Evolutionary conservation across 2,797 vertebrate species (phyloP), one percentile per base, ranked within the genome.

Genomic region (Xiphorhynchus erythropygius): DNA sequence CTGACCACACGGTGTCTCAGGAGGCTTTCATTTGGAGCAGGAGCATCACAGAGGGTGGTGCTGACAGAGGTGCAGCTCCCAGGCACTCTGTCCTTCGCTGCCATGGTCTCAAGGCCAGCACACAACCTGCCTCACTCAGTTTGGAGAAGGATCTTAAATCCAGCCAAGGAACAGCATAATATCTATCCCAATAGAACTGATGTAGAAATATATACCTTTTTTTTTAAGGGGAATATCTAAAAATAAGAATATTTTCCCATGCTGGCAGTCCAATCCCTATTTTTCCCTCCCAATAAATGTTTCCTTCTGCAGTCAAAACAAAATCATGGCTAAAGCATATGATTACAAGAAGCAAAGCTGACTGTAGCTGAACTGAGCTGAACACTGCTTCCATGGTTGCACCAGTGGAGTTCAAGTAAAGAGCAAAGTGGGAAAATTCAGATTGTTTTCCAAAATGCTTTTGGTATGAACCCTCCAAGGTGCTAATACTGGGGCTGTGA

Each of bases 1-100:
- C 9, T 73, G 86, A 84, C 92, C 95, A 50, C 96, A 90, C 3
- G 95, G 90, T 94, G 96, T 95, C 95, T 94, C 96, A 75, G 69
- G 74, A 96, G 93, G 93, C 77, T 64, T 81, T 73, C 9, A 1
- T 55, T 52, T 65, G 63, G 28, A 91, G 49, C 8, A 1, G 49
- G 53, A 91, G 60, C 56, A 24, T 0, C 1, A 14, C 9, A 24
- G 17, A 65, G 35, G 52, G 52, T 4, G 70, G 89, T 71, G 63
- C 79, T 55, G 53, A 41, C 63, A 35, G 68, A 63, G 37, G 22
- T 22, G 33, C 70, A 75, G 62, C 18, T 4, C 25, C 50, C 8
- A 7, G 52, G 60, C 11, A 8, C 37, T 69, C 60, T 8, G 11
- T 21, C n/a, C 89, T 55, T 53, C 21, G 47, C 75, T 32, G 39